Percentiles rank a stretch among this genome's conserved stretches.
Conservation (phyloP, 2,888 invertebrate species). For the Callinectes sapidus region DNA sequence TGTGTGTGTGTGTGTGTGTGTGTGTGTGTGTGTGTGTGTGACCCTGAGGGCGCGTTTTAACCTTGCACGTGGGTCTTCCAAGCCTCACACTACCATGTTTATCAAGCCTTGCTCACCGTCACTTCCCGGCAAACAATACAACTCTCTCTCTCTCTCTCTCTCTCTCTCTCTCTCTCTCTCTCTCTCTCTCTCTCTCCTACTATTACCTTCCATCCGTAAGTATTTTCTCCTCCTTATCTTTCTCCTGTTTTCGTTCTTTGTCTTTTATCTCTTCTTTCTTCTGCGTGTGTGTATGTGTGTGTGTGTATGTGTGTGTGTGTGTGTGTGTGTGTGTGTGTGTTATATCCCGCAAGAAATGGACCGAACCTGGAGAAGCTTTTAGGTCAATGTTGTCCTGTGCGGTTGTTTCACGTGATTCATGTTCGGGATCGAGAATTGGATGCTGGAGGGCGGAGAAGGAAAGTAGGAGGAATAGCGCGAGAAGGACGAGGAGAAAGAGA, state of each 20-base stretch:
- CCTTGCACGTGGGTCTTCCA: neutral
- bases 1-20: conserved; percentile 29
- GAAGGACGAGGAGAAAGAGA: neutral
- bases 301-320: conserved; percentile 23
- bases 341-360: neutral
- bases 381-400: neutral
- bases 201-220: neutral
- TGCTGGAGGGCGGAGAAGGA: neutral
- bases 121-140: conserved; percentile 17
- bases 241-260: neutral
- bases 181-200: neutral
- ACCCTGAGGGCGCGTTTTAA: neutral
- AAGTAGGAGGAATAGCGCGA: neutral
- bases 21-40: conserved; percentile 35
- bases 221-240: neutral
- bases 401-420: neutral
- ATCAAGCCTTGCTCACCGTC: neutral
- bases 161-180: conserved; percentile 31
- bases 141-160: neutral
- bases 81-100: neutral
- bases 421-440: neutral
- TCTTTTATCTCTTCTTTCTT: neutral
- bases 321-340: conserved; percentile 25
- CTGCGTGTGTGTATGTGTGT: conserved; percentile 9
- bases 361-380: neutral